Conservation (phyloP, 2,113 vertebrate species). For the Tragelaphus imberbis region DNA sequence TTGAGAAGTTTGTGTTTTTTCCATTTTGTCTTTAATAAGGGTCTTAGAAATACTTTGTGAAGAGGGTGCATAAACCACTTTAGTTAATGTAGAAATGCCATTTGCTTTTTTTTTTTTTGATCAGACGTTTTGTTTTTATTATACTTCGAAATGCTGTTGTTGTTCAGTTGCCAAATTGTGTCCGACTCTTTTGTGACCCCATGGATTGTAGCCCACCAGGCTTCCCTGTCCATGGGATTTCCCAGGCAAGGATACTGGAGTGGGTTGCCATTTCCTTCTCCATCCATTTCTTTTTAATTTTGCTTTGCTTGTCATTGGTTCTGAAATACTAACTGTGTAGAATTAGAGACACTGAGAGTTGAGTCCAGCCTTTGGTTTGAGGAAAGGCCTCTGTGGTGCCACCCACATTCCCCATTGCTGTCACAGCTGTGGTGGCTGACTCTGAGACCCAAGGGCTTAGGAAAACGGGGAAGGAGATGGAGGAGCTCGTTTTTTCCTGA, state of each 20-base stretch:
- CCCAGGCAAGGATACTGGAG: neutral
- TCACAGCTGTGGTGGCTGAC: too few relatives aligned
- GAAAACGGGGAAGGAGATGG: neutral
- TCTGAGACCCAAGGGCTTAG: neutral
- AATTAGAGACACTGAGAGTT: neutral
- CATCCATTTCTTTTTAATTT: neutral
- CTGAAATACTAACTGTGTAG: neutral
- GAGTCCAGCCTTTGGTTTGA: neutral
- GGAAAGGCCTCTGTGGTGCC: neutral
- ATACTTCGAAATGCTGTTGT: neutral
- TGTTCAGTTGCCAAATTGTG: neutral
- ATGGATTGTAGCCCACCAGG: neutral
- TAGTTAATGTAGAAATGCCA: neutral
- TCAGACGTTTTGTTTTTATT: neutral
- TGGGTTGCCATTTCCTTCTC: neutral
- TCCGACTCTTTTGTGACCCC: neutral
- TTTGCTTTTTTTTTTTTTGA: neutral
- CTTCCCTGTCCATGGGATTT: neutral
- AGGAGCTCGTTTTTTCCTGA: neutral
- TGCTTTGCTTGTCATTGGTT: neutral
- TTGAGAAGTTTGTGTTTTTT: neutral
- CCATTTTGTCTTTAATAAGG: neutral
- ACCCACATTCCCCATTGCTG: neutral
- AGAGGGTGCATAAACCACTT: neutral
- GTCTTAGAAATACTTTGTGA: neutral